Conservation (phyloP, 2,797 vertebrate genomes). For the Gallinago nigripennis region DNA sequence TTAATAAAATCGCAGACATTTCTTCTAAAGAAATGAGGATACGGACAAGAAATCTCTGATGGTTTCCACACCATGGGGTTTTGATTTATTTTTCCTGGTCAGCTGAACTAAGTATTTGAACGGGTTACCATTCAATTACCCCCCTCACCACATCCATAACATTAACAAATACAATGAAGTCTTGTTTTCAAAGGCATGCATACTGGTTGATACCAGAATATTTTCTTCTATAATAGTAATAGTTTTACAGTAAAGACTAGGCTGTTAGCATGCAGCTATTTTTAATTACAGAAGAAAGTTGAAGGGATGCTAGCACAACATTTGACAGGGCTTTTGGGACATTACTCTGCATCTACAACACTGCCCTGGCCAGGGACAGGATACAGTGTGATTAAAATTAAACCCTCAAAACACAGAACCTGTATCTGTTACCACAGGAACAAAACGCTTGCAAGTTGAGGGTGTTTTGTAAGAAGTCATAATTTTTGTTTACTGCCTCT, state of each 20-base stretch:
- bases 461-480: background rate
- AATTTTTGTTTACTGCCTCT: conserved; percentile 11
- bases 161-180: background rate
- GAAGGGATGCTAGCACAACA: background rate
- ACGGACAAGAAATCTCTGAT: background rate
- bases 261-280: background rate
- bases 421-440: background rate
- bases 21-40: background rate
- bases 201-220: background rate
- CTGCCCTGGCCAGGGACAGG: background rate
- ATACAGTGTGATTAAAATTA: background rate
- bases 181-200: background rate
- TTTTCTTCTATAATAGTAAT: background rate
- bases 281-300: background rate
- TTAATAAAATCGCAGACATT: background rate
- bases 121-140: background rate
- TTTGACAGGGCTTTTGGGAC: background rate
- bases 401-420: background rate
- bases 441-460: background rate
- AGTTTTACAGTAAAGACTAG: background rate
- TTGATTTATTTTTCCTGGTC: background rate
- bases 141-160: fast-evolving
- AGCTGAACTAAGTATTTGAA: background rate
- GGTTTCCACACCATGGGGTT: fast-evolving
- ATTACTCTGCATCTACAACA: background rate